A percentile compares a stretch with the other conserved stretches of the same genome.
Conservation (phyloP, 2,113 vertebrate species). For the Trogon melanurus region DNA sequence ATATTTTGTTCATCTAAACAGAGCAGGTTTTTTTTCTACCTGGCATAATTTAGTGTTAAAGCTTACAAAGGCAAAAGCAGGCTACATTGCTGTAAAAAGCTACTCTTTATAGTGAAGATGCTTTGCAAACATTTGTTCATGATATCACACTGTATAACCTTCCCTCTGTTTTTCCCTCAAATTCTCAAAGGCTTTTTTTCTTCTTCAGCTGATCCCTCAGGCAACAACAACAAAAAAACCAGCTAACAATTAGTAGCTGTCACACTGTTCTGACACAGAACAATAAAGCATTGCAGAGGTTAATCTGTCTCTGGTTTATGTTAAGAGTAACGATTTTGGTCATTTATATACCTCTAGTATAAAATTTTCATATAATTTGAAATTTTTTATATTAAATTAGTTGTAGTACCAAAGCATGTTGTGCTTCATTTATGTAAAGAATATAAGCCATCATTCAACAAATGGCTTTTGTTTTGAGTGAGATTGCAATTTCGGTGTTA, state of each 20-base stretch:
- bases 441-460: not conserved
- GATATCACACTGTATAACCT: not conserved
- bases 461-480: not conserved
- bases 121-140: slow-evolving; percentile 29
- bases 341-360: not conserved
- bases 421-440: not conserved
- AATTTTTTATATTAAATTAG: not conserved
- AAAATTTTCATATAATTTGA: not conserved
- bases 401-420: not conserved
- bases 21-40: not conserved
- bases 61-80: not conserved
- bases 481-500: not conserved
- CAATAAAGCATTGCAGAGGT: not conserved
- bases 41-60: not conserved
- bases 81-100: not conserved
- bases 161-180: not conserved
- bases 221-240: not conserved
- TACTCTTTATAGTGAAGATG: not conserved
- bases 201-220: not conserved
- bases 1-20: not conserved
- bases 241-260: slow-evolving; percentile 27
- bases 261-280: not conserved
- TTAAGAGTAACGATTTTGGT: not conserved
- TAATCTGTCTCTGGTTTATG: not conserved
- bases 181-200: not conserved